Conservation (phyloP, 2,113 vertebrate genomes). For the Spheniscus mendiculus region DNA sequence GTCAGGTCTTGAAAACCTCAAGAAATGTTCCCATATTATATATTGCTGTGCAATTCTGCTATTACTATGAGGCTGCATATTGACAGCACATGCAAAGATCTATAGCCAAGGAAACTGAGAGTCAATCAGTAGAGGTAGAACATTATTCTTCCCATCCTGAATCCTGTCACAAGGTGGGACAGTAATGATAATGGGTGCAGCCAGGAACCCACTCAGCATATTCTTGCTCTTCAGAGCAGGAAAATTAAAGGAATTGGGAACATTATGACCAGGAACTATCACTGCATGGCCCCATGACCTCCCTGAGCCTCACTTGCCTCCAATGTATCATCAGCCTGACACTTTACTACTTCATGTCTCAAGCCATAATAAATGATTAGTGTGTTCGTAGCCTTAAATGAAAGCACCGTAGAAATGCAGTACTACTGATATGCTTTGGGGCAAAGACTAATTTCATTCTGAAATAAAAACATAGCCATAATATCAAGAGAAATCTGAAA, state of each 20-base stretch:
- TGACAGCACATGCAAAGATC: background rate
- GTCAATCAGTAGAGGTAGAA: background rate
- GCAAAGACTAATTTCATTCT: background rate
- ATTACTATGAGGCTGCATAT: background rate
- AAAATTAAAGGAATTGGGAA: background rate
- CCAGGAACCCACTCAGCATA: background rate
- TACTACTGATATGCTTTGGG: background rate
- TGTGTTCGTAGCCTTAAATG: background rate
- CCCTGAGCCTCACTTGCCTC: background rate
- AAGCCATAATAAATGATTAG: background rate
- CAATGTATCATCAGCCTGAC: background rate
- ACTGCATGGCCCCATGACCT: background rate
- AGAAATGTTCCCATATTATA: background rate
- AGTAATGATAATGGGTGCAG: background rate
- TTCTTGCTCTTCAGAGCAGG: background rate
- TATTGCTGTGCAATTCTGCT: background rate
- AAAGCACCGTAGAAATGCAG: background rate
- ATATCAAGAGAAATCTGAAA: background rate
- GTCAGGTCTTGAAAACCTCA: background rate
- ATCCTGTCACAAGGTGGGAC: background rate
- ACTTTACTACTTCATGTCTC: background rate
- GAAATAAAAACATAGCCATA: background rate
- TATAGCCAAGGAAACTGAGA: background rate
- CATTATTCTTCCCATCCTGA: background rate
- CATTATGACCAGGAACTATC: background rate